Conservation (phyloP, 2,113 vertebrate genomes). For the Chionis minor region DNA sequence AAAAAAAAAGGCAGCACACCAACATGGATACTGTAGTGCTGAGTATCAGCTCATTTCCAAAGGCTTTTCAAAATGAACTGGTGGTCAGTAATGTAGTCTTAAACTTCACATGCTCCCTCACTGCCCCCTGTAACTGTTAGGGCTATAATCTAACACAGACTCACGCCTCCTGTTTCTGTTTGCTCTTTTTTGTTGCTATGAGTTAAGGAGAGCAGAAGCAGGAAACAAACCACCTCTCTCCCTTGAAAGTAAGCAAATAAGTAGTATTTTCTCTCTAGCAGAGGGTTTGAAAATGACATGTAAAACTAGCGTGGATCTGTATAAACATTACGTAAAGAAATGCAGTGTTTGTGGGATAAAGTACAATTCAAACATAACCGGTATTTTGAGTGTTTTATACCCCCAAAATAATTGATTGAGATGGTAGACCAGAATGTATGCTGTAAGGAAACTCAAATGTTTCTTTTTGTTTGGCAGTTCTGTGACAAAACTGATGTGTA, state of each 20-base stretch:
- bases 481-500: neutral
- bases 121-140: neutral
- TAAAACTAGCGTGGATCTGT: neutral
- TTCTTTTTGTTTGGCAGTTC: neutral
- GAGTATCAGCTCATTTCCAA: neutral
- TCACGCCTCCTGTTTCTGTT: neutral
- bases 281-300: neutral
- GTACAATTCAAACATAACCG: neutral
- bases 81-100: neutral
- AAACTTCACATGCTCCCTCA: neutral
- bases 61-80: neutral
- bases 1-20: neutral
- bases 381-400: neutral
- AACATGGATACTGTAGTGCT: neutral
- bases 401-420: neutral
- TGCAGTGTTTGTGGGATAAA: neutral
- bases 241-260: slow-evolving; percentile 33
- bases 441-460: neutral
- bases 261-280: neutral
- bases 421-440: neutral
- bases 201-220: slow-evolving; percentile 5
- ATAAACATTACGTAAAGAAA: neutral
- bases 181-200: slow-evolving; percentile 42
- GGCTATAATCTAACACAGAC: neutral
- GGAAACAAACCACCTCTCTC: slow-evolving; percentile 30